Evolutionary conservation across 2,113 vertebrate genomes (phyloP).

Genomic region (Gavialis gangeticus): DNA sequence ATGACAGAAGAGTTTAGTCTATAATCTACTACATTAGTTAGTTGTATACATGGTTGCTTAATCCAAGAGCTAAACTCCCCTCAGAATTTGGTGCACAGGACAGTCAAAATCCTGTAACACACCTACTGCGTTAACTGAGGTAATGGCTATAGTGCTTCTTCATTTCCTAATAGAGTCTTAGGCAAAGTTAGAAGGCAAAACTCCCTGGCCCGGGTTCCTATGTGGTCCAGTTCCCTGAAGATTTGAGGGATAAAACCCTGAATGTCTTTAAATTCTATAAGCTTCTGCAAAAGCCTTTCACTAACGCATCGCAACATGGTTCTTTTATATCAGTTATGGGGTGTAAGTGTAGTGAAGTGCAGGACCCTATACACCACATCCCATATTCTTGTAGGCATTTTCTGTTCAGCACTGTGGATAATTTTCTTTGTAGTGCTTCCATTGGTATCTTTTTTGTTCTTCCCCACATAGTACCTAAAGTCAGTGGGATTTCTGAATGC

Average conservation of each 20-base stretch:
- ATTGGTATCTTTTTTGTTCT: neutral
- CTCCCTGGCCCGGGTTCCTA: neutral
- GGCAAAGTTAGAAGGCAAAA: neutral
- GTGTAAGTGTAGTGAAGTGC: neutral
- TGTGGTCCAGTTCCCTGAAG: neutral
- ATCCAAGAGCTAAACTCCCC: neutral
- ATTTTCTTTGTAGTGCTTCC: accelerated
- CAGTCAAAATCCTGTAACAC: neutral
- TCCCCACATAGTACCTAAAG: neutral
- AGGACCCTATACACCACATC: neutral
- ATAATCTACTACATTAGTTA: no score
- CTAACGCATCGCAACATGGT: neutral
- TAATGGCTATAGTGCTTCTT: neutral
- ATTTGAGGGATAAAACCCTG: accelerated
- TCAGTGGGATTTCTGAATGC: accelerated
- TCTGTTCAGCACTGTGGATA: neutral
- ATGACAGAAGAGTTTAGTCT: neutral
- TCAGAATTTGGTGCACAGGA: neutral
- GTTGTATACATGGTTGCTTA: neutral
- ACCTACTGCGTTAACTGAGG: neutral
- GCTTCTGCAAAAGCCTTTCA: neutral
- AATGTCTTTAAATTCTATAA: neutral
- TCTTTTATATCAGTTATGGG: neutral
- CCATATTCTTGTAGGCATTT: neutral
- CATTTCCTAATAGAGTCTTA: neutral